A percentile compares a stretch with the other conserved stretches of the same genome.
Evolutionary conservation across 1,140 invertebrate species (phyloP).

Genomic region (Neuroterus valhalla): DNA sequence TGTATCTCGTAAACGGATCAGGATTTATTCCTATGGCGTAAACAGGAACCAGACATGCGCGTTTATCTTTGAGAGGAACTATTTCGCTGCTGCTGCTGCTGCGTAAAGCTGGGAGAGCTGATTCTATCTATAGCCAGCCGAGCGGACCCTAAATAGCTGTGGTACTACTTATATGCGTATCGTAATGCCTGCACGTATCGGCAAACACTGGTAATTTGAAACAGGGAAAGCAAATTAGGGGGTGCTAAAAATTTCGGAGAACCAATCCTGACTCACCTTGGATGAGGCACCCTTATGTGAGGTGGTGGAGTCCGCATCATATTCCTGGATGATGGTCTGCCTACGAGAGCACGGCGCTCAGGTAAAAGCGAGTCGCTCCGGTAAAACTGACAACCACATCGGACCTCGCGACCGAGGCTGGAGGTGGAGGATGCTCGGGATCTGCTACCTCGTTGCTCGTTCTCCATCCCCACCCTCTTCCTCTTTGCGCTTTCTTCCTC

Average conservation of each 20-base stretch:
- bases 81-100: slow-evolving; percentile 37
- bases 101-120: slow-evolving; percentile 64
- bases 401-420: slow-evolving; percentile 80
- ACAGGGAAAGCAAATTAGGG: not conserved
- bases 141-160: slow-evolving; percentile 73
- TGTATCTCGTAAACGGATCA: slow-evolving; percentile 39
- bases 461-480: slow-evolving; percentile 63
- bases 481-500: slow-evolving; percentile 26
- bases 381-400: slow-evolving; percentile 89
- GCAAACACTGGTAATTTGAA: slow-evolving; percentile 29
- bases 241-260: too few relatives aligned
- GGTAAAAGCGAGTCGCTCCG: slow-evolving; percentile 85
- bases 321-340: slow-evolving; percentile 62
- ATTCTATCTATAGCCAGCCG: slow-evolving; percentile 73
- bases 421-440: slow-evolving; percentile 80
- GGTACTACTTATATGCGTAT: slow-evolving; percentile 46
- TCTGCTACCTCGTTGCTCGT: slow-evolving; percentile 62
- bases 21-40: slow-evolving; percentile 1
- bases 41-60: slow-evolving; percentile 34
- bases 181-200: slow-evolving; percentile 49
- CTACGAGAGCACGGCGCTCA: slow-evolving; percentile 80
- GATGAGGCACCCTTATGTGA: slow-evolving; percentile 44
- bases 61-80: slow-evolving; percentile 40
- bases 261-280: slow-evolving; percentile 49
- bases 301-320: slow-evolving; percentile 59